Conservation (phyloP, 2,113 vertebrate genomes). For the Ophthalmolycus amberensis region DNA sequence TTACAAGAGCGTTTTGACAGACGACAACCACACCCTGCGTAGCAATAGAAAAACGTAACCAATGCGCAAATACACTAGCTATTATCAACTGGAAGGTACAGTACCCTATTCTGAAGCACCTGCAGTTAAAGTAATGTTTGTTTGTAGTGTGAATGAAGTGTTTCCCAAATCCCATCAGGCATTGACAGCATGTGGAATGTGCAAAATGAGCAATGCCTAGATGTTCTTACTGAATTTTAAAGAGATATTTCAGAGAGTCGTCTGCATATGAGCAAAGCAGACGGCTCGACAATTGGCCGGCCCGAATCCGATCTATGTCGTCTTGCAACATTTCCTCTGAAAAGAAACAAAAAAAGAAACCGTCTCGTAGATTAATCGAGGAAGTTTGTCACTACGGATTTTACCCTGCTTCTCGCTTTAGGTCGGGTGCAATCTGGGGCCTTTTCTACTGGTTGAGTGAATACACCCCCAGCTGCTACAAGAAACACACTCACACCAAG, state of each 20-base stretch:
- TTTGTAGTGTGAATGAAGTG: constrained; percentile 34
- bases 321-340: constrained; percentile 33
- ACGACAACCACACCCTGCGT: constrained; percentile 48
- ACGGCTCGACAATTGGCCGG: constrained; percentile 13
- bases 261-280: constrained; percentile 10
- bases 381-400: constrained; percentile 86
- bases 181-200: constrained; percentile 66
- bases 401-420: constrained; percentile 75
- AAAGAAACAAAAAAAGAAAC: constrained; percentile 27
- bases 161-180: constrained; percentile 52
- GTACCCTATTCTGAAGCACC: constrained; percentile 59
- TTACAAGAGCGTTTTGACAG: constrained; percentile 47
- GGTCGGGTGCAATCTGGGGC: constrained; percentile 84
- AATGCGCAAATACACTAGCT: constrained; percentile 26
- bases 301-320: background rate
- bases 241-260: constrained; percentile 11
- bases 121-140: constrained; percentile 8
- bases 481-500: constrained; percentile 86
- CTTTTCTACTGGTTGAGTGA: constrained; percentile 72
- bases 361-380: constrained; percentile 81
- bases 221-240: constrained; percentile 32
- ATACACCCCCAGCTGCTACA: constrained; percentile 81
- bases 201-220: constrained; percentile 65
- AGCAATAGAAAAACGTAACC: constrained; percentile 31
- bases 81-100: constrained; percentile 53